Base-by-base conservation (phyloP, 37 sponge, comb jelly and placozoan genomes). In the Halichondria panicea region DNA sequence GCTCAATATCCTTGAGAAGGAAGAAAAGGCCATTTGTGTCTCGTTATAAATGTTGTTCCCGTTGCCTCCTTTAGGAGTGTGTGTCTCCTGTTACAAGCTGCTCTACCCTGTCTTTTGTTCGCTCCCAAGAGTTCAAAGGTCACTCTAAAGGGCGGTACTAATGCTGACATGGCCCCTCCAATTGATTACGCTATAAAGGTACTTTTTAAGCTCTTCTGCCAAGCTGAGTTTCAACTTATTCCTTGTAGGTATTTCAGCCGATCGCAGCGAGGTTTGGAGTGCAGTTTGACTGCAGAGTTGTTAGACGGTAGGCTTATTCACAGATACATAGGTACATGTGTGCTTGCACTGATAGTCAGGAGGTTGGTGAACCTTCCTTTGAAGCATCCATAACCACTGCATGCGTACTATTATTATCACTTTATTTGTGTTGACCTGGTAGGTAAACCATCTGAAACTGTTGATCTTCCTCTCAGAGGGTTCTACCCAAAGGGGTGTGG, bases 111-210 rank as follows among this genome's bases (percentile, higher is more conserved):
- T 55, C 78, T 91, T n/a, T 82, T 94, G 50, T 97, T 83, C 66
- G 89, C 92, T 4, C 79, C 81, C 3, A 44, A 43, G 6, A 58
- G 68, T 21, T 81, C 70, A 31, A 46, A 39, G 30, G 45, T 93
- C 37, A 53, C 30, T 22, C 82, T 97, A 32, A 84, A 48, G 34
- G 97, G 97, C 0, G 97, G 97, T 8, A 97, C 97, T 15, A 73
- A 97, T 76, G 97, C 94, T 27, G 92, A 90, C 68, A 85, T 94
- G 82, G 97, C 97, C 28, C 97, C 97, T 24, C 97, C 90, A 44
- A 87, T 97, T 39, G 92, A 94, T 62, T 94, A 94, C 66, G 70
- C 74, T 3, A 43, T 50, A 24, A 73, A 77, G 77, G 93, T 85
- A 43, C 1, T 58, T 73, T 58, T 27, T 55, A n/a, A n/a, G n/a